Evolutionary conservation across 2,113 vertebrate genomes (phyloP).

Genomic region (Hippocampus comes): DNA sequence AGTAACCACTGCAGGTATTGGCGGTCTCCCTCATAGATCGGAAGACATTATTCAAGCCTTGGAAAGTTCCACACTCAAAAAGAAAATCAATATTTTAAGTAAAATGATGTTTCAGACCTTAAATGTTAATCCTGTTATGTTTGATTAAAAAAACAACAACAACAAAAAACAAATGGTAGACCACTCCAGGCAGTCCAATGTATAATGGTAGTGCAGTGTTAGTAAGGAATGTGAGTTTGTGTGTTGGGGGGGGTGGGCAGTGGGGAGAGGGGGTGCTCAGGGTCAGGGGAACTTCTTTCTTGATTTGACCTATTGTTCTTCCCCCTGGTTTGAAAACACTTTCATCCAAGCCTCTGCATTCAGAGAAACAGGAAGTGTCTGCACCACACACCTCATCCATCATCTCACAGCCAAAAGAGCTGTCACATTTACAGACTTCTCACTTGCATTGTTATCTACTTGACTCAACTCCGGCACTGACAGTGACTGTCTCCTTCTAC

Average conservation of each 20-base stretch:
- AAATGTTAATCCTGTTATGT: no score
- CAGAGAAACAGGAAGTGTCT: constrained; percentile 70
- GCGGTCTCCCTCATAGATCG: no score
- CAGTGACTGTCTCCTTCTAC: constrained; percentile 12
- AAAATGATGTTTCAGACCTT: no score
- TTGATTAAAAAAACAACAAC: no score
- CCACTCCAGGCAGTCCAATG: no score
- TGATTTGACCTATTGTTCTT: constrained; percentile 73
- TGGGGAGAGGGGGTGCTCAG: constrained; percentile 33
- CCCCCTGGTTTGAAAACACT: constrained; percentile 66
- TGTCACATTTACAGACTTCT: constrained; percentile 65
- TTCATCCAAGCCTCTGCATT: constrained; percentile 65
- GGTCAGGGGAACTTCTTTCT: constrained; percentile 69
- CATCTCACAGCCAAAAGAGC: constrained; percentile 61
- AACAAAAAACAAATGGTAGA: no score
- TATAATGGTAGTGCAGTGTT: no score
- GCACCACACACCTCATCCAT: constrained; percentile 71
- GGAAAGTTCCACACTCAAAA: no score
- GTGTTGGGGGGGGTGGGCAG: background rate
- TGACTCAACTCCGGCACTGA: constrained; percentile 34
- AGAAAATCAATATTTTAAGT: no score
- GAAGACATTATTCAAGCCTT: no score
- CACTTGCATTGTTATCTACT: constrained; percentile 58
- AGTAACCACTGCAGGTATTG: no score
- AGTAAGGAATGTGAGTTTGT: no score